Base-by-base conservation (phyloP, 2,888 invertebrate species). In the Pardosa pseudoannulata region DNA sequence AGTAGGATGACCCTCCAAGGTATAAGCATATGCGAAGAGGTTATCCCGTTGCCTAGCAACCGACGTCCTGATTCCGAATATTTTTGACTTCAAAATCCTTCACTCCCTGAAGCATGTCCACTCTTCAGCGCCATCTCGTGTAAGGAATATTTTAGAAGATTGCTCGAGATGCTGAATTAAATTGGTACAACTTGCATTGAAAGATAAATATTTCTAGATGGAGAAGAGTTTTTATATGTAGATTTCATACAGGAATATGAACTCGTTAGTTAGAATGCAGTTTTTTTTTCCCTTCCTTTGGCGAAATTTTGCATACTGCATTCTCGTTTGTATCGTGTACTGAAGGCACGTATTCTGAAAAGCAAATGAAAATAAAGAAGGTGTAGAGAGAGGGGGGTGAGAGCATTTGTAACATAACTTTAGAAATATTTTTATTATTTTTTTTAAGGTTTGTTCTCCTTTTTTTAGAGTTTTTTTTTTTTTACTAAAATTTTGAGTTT, bases 21-120 rank as follows among this genome's bases (percentile, higher is more conserved):
- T 62, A 70, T 75, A 80, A 81, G 68, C 70, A 62, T 75, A 75
- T 70, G 70, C 74, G 68, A 70, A 81, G 56, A 81, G 81, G 62
- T 81, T 74, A 75, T 81, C 36, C 70, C 39, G 81, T 81, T 75
- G 81, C 81, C 29, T 64, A 64, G 81, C 81, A 75, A 81, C 81
- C 41, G 27, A 31, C 62, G 70, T 56, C 68, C 70, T 13, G 39
- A 27, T 81, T 81, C 75, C 27, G 65, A 72, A 72, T 72, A 67
- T 80, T 72, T 80, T 80, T 80, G 70, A 81, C 74, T 81, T 81
- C 64, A 29, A 39, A 75, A 56, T 56, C 56, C 31, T 39, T 31
- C 70, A 36, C 41, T 81, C 41, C 64, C 62, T 41, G 16, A 70
- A 41, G 41, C 16, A 41, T 28, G 16, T 39, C 70, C 68, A 75